Evolutionary conservation across 1,140 invertebrate genomes (phyloP).

Genomic region (Polypedilum vanderplanki): DNA sequence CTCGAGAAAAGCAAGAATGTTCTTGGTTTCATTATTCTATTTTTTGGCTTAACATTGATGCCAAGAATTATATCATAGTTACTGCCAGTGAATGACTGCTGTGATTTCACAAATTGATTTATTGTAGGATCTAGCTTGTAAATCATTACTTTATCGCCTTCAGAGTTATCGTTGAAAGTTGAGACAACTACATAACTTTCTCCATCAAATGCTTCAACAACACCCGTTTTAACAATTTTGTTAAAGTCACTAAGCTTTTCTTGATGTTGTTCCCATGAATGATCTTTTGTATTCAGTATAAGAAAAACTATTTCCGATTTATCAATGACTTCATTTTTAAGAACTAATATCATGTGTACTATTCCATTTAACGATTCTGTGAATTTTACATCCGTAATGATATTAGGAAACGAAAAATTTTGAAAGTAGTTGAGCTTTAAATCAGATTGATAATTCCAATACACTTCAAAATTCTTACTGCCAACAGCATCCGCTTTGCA

Average conservation of each 20-base stretch:
- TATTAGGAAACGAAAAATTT: neutral
- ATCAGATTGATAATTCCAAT: neutral
- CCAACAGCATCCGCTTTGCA: neutral
- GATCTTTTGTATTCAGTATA: neutral
- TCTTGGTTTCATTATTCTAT: neutral
- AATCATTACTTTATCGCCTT: neutral
- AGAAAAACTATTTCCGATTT: neutral
- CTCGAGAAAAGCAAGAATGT: neutral
- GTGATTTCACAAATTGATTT: neutral
- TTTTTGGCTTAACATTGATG: neutral
- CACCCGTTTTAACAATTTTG: neutral
- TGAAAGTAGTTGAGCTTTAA: neutral
- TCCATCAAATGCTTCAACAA: neutral
- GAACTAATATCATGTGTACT: neutral
- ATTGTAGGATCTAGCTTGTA: neutral
- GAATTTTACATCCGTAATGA: neutral
- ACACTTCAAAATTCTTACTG: neutral
- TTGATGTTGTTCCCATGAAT: neutral
- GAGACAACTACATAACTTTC: neutral
- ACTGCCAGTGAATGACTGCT: neutral
- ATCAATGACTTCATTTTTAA: neutral
- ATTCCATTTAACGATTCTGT: neutral
- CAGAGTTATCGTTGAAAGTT: neutral
- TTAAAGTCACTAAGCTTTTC: neutral
- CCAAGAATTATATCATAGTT: slow-evolving; percentile 14